Percentiles rank a stretch among this genome's conserved stretches.
Conservation (phyloP, 2,113 vertebrate species). For the Piprites chloris region DNA sequence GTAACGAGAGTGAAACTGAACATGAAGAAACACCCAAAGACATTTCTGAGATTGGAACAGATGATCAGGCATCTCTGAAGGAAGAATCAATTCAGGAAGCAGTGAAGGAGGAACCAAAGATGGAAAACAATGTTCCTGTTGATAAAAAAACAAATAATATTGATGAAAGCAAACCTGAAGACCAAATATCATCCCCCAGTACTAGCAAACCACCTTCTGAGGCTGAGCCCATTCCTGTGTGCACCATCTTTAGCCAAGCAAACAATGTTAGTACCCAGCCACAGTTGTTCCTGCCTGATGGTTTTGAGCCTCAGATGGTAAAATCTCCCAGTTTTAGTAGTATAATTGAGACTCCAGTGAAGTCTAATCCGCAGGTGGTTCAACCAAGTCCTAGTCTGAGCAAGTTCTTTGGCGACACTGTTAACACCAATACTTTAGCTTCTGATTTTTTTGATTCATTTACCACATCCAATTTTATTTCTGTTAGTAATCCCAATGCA, state of each 20-base stretch:
- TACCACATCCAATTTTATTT: constrained; percentile 90
- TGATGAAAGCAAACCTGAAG: not conserved
- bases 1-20: constrained; percentile 63
- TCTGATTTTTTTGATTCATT: constrained; percentile 98
- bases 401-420: constrained; percentile 89
- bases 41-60: constrained; percentile 49
- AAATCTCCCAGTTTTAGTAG: constrained; percentile 93
- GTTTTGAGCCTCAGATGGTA: constrained; percentile 93
- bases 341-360: constrained; percentile 76
- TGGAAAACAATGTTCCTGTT: not conserved
- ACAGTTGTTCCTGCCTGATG: constrained; percentile 79
- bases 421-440: constrained; percentile 79
- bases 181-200: not conserved
- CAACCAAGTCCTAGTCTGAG: constrained; percentile 97
- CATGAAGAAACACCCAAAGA: constrained; percentile 48
- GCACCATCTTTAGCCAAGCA: constrained; percentile 92
- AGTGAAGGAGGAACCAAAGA: not conserved
- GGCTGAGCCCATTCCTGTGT: constrained; percentile 83
- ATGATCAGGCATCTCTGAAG: constrained; percentile 36
- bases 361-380: constrained; percentile 80
- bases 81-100: constrained; percentile 39
- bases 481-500: constrained; percentile 92
- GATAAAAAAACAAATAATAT: not conserved
- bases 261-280: constrained; percentile 66
- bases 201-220: constrained; percentile 23